Percentiles rank a stretch among this genome's conserved stretches.
Evolutionary conservation across 2,888 invertebrate genomes (phyloP).

Genomic region (Hydroisotoma schaefferi): DNA sequence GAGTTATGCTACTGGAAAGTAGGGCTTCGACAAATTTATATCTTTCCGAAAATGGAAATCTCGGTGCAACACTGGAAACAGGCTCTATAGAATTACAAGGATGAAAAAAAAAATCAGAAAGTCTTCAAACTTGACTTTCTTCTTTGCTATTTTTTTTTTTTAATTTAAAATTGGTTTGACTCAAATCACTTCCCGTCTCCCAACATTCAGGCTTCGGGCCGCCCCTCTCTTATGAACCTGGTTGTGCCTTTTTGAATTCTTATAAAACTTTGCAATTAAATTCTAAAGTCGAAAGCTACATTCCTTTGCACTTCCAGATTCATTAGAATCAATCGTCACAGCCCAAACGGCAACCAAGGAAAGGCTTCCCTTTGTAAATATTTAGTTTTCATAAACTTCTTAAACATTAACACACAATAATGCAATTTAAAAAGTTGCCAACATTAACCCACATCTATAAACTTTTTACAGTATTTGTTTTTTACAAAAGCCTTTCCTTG

Average conservation of each 20-base stretch:
- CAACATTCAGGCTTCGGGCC: slow-evolving; percentile 50
- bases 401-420: neutral
- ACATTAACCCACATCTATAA: neutral
- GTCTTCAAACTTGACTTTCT: neutral
- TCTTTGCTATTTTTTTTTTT: no score
- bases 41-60: slow-evolving; percentile 47
- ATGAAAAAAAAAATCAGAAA: neutral
- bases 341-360: slow-evolving; percentile 45
- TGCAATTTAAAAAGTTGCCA: neutral
- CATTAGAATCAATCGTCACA: slow-evolving; percentile 46
- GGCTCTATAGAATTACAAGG: slow-evolving; percentile 35
- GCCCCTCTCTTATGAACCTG: slow-evolving; percentile 47
- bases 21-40: slow-evolving; percentile 44
- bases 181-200: slow-evolving; percentile 50
- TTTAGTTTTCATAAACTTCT: slow-evolving; percentile 1
- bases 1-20: slow-evolving; percentile 38
- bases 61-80: slow-evolving; percentile 45
- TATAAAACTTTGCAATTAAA: neutral
- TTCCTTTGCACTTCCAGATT: slow-evolving; percentile 33
- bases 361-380: slow-evolving; percentile 20
- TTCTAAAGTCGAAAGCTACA: neutral
- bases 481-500: slow-evolving; percentile 8
- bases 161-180: neutral
- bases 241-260: slow-evolving; percentile 22
- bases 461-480: neutral